Evolutionary conservation across 1,140 invertebrate genomes (phyloP).

Genomic region (Dendrolimus kikuchii): DNA sequence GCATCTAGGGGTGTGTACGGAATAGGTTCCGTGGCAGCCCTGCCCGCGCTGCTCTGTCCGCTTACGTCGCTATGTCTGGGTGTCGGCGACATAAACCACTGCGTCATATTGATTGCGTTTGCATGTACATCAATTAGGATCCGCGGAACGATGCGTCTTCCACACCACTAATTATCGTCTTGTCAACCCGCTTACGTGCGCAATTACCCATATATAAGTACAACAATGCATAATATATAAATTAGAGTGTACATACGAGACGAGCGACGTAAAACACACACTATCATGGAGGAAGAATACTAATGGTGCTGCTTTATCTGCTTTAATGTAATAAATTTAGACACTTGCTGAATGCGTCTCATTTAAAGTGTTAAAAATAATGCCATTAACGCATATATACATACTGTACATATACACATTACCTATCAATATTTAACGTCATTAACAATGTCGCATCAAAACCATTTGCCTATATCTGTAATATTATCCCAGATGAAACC

Average conservation of each 20-base stretch:
- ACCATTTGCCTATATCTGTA: no score
- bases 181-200: slow-evolving; percentile 39
- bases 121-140: slow-evolving; percentile 67
- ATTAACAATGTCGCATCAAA: no score
- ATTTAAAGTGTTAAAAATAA: no score
- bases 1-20: neutral
- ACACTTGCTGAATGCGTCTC: no score
- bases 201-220: slow-evolving; percentile 40
- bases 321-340: no score
- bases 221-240: slow-evolving; percentile 41
- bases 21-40: neutral
- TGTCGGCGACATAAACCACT: slow-evolving; percentile 38
- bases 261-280: no score
- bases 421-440: no score
- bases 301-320: no score
- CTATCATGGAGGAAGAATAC: no score
- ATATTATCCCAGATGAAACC: no score
- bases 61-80: slow-evolving; percentile 16
- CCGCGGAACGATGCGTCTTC: slow-evolving; percentile 59
- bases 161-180: slow-evolving; percentile 56
- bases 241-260: slow-evolving; percentile 11
- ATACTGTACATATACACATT: no score
- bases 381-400: no score
- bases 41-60: neutral
- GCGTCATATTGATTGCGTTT: slow-evolving; percentile 64